These are phyloP conservation scores for Sebastes diaconus DNA, from an alignment of 2,797 vertebrate genomes.

Conservation along the genomic window DNA sequence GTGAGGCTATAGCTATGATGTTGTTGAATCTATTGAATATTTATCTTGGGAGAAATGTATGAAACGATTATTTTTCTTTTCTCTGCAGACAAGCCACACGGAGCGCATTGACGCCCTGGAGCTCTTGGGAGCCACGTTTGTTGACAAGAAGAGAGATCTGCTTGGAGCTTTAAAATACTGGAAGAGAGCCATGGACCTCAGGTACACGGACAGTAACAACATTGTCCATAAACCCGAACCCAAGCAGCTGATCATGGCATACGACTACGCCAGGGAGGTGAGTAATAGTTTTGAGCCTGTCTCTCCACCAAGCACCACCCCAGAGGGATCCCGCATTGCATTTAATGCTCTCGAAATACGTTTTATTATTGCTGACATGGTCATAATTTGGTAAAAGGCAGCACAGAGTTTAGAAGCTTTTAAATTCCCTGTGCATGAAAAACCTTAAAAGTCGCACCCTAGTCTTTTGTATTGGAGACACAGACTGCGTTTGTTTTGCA, in stretches of 20 bases:
- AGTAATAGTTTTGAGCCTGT: slow-evolving; percentile 45
- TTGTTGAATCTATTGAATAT: not conserved
- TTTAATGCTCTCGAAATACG: not conserved
- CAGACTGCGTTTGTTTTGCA: too few species aligned
- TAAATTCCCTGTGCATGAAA: not conserved
- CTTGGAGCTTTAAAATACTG: slow-evolving; percentile 98
- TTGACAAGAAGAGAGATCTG: slow-evolving; percentile 98
- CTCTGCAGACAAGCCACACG: slow-evolving; percentile 85
- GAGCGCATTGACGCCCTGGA: slow-evolving; percentile 95
- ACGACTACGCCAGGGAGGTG: slow-evolving; percentile 96
- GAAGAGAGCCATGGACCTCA: slow-evolving; percentile 98
- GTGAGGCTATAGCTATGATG: not conserved
- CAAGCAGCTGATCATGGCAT: slow-evolving; percentile 94
- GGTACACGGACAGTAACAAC: slow-evolving; percentile 90
- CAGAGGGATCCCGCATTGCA: not conserved
- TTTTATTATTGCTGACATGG: not conserved
- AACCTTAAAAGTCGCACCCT: not conserved
- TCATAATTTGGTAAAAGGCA: not conserved
- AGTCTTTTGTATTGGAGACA: not conserved
- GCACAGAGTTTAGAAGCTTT: not conserved
- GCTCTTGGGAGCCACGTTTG: slow-evolving; percentile 96
- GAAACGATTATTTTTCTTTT: not conserved
- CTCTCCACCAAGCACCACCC: not conserved
- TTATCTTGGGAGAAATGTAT: not conserved
- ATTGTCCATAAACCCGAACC: slow-evolving; percentile 91